These are phyloP conservation scores for Cynaeus angustus DNA, from an alignment of 2,888 invertebrate species.

Conservation along the genomic window DNA sequence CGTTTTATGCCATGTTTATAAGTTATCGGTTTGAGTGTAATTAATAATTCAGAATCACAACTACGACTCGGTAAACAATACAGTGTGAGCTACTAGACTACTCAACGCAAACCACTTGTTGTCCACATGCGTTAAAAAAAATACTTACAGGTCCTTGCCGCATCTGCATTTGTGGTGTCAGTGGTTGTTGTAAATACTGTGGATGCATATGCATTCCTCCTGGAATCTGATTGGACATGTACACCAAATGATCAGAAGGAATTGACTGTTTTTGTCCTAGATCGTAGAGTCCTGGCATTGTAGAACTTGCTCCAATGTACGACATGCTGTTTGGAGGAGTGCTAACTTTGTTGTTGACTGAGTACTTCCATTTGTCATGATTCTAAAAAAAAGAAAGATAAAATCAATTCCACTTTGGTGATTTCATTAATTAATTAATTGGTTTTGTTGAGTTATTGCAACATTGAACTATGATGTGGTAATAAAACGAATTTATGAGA, in stretches of 20 bases:
- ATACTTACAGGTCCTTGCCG: conserved; percentile 60
- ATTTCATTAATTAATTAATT: too few species aligned
- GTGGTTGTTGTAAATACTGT: conserved; percentile 65
- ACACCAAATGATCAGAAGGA: conserved; percentile 75
- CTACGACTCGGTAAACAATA: too few species aligned
- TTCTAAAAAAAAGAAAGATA: conserved; percentile 77
- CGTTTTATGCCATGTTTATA: too few species aligned
- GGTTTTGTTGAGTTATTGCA: too few species aligned
- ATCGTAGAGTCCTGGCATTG: conserved; percentile 73
- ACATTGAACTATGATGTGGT: too few species aligned
- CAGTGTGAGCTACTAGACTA: too few species aligned
- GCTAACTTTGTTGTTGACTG: conserved; percentile 75
- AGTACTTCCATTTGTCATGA: conserved; percentile 91
- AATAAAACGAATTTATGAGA: too few species aligned
- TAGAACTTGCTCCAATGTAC: conserved; percentile 74
- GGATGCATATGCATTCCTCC: conserved; percentile 72
- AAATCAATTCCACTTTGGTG: conserved; percentile 63
- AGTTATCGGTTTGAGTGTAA: too few species aligned
- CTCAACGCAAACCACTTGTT: too few species aligned
- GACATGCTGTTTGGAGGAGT: conserved; percentile 71
- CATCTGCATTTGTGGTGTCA: conserved; percentile 65
- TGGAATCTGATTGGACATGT: conserved; percentile 76
- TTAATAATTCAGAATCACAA: too few species aligned
- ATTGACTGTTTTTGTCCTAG: conserved; percentile 75
- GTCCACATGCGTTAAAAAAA: background rate